Conservation (phyloP, 2,113 vertebrate species). For the Corydoras maculifer region DNA sequence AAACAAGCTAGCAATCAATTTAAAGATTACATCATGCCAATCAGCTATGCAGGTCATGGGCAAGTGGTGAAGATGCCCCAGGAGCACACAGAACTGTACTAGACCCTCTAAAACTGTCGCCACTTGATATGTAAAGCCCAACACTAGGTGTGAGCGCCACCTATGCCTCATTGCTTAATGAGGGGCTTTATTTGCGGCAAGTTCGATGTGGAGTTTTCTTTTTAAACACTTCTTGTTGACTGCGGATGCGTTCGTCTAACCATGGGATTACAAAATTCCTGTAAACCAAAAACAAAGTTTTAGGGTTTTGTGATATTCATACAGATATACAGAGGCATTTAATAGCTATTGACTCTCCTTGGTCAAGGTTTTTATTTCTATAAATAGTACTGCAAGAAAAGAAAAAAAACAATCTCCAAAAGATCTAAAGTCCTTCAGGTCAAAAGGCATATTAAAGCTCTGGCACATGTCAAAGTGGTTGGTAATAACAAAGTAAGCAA, state of each 20-base stretch:
- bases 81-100: neutral
- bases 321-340: no score
- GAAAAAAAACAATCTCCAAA: no score
- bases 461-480: no score
- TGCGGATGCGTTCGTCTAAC: slow-evolving; percentile 80
- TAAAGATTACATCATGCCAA: slow-evolving; percentile 15
- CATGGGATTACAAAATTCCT: slow-evolving; percentile 85
- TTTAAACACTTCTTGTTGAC: slow-evolving; percentile 77
- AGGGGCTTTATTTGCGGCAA: slow-evolving; percentile 68
- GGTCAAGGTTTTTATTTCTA: no score
- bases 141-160: neutral
- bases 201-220: slow-evolving; percentile 83
- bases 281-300: slow-evolving; percentile 18
- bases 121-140: neutral
- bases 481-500: no score
- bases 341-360: no score
- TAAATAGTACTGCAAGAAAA: no score
- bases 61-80: slow-evolving; percentile 3
- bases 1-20: neutral
- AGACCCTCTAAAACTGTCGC: slow-evolving; percentile 1
- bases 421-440: no score
- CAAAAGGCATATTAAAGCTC: no score
- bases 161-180: neutral
- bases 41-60: neutral
- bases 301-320: neutral